Evolutionary conservation across 53 echinoderm and acorn worm genomes (phyloP).

Genomic region (Echinometra lucunter): DNA sequence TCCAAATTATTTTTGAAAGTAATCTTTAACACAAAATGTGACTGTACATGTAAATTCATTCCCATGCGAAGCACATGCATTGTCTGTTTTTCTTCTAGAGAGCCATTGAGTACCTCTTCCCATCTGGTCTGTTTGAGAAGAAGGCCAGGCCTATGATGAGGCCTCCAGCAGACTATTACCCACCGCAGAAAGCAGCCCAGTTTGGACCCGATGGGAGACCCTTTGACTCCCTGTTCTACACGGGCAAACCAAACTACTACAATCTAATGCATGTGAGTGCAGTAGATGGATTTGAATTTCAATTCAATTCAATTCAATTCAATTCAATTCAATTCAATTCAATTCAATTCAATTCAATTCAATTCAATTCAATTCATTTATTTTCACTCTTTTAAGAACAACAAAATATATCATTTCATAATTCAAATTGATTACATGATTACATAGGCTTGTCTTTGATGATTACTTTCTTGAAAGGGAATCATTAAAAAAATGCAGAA

Average conservation of each 20-base stretch:
- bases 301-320: too few relatives aligned
- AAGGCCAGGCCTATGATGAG: constrained; percentile 90
- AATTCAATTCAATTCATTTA: too few relatives aligned
- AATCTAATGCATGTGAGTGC: constrained; percentile 97
- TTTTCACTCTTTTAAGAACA: too few relatives aligned
- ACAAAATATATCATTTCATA: too few relatives aligned
- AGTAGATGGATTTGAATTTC: not conserved
- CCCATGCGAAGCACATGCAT: not conserved
- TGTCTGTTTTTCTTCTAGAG: constrained; percentile 65
- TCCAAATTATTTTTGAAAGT: too few relatives aligned
- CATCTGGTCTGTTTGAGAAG: constrained; percentile 93
- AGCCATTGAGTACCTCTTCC: constrained; percentile 88
- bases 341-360: too few relatives aligned
- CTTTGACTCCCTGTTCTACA: constrained; percentile 88
- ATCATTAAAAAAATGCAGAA: too few relatives aligned
- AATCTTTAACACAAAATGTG: too few relatives aligned
- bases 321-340: too few relatives aligned
- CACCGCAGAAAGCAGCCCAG: constrained; percentile 95
- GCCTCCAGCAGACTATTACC: constrained; percentile 86
- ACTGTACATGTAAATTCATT: not conserved
- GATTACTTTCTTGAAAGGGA: too few relatives aligned
- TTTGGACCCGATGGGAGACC: constrained; percentile 93
- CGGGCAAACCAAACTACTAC: constrained; percentile 94
- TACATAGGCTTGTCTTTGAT: too few relatives aligned
- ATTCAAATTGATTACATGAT: too few relatives aligned